Base-by-base conservation (phyloP, 2,797 vertebrate genomes). In the Scarus forsteni region DNA sequence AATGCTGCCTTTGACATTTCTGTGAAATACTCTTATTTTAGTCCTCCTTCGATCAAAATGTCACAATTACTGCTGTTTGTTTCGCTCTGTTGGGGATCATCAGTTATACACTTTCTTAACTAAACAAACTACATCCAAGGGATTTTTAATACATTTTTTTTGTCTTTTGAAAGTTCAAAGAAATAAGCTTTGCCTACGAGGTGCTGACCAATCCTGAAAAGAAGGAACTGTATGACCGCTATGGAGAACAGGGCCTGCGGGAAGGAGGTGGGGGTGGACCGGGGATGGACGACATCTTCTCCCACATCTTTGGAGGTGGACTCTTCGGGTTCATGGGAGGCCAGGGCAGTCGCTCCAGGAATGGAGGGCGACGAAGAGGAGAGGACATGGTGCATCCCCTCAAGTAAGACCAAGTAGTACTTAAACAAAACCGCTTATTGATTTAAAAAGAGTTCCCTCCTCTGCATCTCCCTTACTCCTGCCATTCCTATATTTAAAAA, bases 361-460 rank as follows among this genome's bases (percentile, higher is more conserved):
- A 98, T 57, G 97, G 98, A 35, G 97, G 98, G 67, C 95, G 98
- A 54, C 94, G 97, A 92, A 96, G 98, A 89, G 98, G 98, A 57
- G 98, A 99, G 78, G 98, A 99, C 88, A 99, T 99, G 98, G 96
- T 99, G 83, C 98, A 99, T 87, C 98, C 98, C 3, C 96, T 99
- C 45, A 99, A 98, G 98, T 99, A 83, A 96, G 92, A 40, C 34
- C 5, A 18, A 38, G 11, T 40, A 60, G 2, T 35, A n/a, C 43
- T 50, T 16, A 35, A 0, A 1, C n/a, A 42, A 18, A 8, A 1
- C 9, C 7, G 3, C n/a, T 19, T 11, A 3, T 7, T 62, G 3
- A 62, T 9, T n/a, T n/a, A n/a, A 53, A 3, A 42, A 27, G 5
- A 15, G 6, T 67, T 36, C 18, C 27, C 27, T 27, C 27, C 27